phyloP scores from a whole-genome alignment of 1,140 invertebrate genomes.

The Telenomus remus region DNA sequence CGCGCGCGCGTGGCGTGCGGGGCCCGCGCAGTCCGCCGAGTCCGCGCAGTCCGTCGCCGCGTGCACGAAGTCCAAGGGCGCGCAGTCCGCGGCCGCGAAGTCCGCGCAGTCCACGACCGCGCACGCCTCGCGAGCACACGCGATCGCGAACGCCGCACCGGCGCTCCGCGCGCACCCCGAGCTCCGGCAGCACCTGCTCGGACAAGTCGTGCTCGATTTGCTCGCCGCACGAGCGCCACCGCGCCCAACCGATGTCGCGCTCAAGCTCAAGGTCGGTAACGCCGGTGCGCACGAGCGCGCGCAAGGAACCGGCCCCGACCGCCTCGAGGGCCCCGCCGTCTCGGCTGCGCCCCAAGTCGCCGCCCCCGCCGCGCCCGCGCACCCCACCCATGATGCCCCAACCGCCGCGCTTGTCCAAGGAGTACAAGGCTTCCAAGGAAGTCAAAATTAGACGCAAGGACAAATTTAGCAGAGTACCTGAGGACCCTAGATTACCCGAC shows the following conservation, averaged over 20 bases:
- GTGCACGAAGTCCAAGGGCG: conserved; percentile 63
- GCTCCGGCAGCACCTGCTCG: conserved; percentile 85
- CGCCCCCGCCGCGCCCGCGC: conserved; percentile 69
- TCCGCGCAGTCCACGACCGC: conserved; percentile 35
- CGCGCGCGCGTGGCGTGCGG: conserved; percentile 55
- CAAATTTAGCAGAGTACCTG: conserved; percentile 67
- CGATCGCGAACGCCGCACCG: conserved; percentile 53
- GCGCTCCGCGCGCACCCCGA: conserved; percentile 72
- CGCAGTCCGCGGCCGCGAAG: conserved; percentile 45
- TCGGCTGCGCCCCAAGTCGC: conserved; percentile 65
- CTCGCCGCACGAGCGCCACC: conserved; percentile 74
- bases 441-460: conserved; percentile 67
- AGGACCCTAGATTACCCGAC: conserved; percentile 71
- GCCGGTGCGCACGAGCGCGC: conserved; percentile 58
- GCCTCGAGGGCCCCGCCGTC: conserved; percentile 63
- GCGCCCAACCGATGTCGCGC: conserved; percentile 59
- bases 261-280: conserved; percentile 68
- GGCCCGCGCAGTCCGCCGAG: conserved; percentile 63
- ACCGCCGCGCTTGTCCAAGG: conserved; percentile 69
- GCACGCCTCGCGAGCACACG: conserved; percentile 42
- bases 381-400: conserved; percentile 73
- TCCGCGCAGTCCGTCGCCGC: conserved; percentile 64
- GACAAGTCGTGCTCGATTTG: conserved; percentile 88
- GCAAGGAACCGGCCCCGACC: conserved; percentile 65
- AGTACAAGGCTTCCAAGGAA: conserved; percentile 69